These are phyloP conservation scores for Heteromurus nitidus DNA, from an alignment of 2,888 invertebrate genomes.

Conservation along the genomic window DNA sequence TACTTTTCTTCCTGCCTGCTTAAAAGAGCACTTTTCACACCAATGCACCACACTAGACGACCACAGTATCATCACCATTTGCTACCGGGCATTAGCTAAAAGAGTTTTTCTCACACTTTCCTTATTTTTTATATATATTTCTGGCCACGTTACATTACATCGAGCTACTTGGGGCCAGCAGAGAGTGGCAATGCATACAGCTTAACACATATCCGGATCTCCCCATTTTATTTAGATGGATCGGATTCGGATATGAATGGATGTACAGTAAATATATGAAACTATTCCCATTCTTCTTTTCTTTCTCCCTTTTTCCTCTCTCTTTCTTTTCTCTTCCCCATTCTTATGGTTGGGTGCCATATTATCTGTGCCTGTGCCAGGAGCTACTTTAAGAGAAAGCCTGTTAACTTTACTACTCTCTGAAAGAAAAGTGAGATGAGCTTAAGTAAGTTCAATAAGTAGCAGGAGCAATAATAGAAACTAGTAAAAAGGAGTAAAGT, in stretches of 20 bases:
- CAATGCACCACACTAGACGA: constrained; percentile 17
- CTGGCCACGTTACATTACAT: too few relatives aligned
- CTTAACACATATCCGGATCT: constrained; percentile 61
- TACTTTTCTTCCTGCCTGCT: constrained; percentile 58
- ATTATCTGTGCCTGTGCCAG: constrained; percentile 65
- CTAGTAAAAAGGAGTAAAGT: constrained; percentile 16
- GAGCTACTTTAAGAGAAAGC: constrained; percentile 63
- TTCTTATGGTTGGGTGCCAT: constrained; percentile 65
- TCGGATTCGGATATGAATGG: constrained; percentile 54
- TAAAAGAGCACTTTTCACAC: constrained; percentile 58
- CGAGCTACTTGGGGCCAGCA: too few relatives aligned
- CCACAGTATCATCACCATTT: constrained; percentile 34
- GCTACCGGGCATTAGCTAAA: constrained; percentile 50
- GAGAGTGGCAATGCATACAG: constrained; percentile 25
- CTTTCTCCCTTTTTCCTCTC: constrained; percentile 30
- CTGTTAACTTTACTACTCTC: constrained; percentile 44
- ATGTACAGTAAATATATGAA: constrained; percentile 41
- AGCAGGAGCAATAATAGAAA: constrained; percentile 54
- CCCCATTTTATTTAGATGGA: constrained; percentile 59
- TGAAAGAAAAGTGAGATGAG: constrained; percentile 57
- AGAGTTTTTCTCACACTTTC: constrained; percentile 45
- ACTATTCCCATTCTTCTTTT: constrained; percentile 57
- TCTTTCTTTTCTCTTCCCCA: constrained; percentile 44
- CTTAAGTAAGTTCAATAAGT: constrained; percentile 62
- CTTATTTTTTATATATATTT: constrained; percentile 7